phyloP scores from a whole-genome alignment of 2,113 vertebrate species.

The Rhinopithecus roxellana region DNA sequence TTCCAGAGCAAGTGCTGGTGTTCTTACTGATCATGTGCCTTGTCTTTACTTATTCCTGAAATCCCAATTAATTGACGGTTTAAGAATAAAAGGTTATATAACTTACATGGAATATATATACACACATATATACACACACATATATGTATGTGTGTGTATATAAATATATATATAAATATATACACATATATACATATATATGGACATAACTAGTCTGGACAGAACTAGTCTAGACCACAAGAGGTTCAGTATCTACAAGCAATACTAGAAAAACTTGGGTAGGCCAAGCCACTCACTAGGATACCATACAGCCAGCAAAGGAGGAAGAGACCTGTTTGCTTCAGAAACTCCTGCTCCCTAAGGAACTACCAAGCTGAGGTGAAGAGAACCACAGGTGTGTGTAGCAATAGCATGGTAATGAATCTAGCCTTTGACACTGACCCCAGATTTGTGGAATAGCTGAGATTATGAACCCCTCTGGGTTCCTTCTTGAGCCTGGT shows the following conservation, averaged over 20 bases:
- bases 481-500: neutral
- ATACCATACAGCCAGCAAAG: neutral
- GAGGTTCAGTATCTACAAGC: neutral
- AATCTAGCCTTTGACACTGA: neutral
- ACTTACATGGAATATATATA: neutral
- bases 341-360: neutral
- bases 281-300: neutral
- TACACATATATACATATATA: neutral
- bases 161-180: neutral
- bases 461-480: neutral
- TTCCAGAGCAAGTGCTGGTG: neutral
- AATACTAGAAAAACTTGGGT: neutral
- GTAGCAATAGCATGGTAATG: neutral
- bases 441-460: neutral
- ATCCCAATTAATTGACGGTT: neutral
- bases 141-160: neutral
- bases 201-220: neutral
- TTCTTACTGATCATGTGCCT: neutral
- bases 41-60: constrained; percentile 19
- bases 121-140: neutral
- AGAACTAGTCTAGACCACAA: neutral
- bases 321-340: neutral
- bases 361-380: neutral
- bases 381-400: neutral
- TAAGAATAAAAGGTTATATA: neutral